Percentiles rank a stretch among this genome's conserved stretches.
These are phyloP conservation scores for Leucopternis melanops DNA, from an alignment of 2,113 vertebrate genomes.

Conservation along the genomic window DNA sequence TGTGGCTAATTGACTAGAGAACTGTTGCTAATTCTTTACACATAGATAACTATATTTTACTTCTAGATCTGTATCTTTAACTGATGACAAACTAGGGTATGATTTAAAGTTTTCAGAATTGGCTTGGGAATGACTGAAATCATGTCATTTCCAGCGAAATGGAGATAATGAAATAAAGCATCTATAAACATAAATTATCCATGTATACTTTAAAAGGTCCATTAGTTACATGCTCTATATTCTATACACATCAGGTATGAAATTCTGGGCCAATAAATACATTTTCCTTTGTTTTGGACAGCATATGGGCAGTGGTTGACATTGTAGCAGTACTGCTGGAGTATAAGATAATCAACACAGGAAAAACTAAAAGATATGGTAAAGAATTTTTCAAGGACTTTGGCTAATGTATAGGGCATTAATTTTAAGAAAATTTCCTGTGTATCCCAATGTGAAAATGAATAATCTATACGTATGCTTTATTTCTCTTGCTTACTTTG, in stretches of 20 bases:
- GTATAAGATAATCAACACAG: background rate
- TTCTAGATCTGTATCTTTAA: background rate
- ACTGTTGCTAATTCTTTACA: background rate
- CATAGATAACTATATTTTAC: background rate
- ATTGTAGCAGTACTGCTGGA: background rate
- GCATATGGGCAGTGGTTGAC: background rate
- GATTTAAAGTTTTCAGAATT: background rate
- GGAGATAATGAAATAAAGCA: background rate
- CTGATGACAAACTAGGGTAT: background rate
- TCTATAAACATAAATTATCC: background rate
- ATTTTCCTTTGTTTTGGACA: background rate
- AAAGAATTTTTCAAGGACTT: background rate
- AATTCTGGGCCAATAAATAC: background rate
- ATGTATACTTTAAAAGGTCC: background rate
- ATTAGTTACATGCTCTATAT: background rate
- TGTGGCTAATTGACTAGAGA: background rate
- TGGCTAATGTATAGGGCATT: background rate
- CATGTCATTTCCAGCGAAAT: background rate
- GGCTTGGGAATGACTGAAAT: background rate
- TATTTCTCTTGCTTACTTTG: background rate
- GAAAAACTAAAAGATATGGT: background rate
- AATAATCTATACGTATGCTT: background rate
- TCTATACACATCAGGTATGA: background rate
- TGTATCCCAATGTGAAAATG: background rate
- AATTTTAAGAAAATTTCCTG: background rate